Evolutionary conservation across 2,797 vertebrate genomes (phyloP), one percentile per base, ranked within the genome.

Genomic region (Gymnocypris eckloni): DNA sequence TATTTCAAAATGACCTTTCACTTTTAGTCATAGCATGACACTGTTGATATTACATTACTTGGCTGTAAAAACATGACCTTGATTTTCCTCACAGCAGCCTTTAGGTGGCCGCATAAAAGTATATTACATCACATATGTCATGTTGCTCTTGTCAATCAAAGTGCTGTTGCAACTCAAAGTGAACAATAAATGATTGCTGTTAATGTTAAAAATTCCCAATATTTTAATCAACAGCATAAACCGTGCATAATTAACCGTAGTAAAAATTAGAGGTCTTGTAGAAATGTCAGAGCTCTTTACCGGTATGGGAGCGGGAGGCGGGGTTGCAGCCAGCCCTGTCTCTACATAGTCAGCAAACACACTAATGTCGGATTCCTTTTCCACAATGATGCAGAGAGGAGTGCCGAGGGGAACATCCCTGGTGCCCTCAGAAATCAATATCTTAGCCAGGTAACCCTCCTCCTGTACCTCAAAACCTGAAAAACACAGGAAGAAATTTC

Each of bases 401-500:
- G 93, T 86, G 88, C 98, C 98, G 61, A 99, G 92, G 1, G 98
- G 98, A 75, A 99, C 98, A 1, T 99, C 98, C 79, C 97, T 94
- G 20, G 97, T 98, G 89, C 98, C 98, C 92, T 99, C 98, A 66
- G 95, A 0, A 72, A 99, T 88, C 92, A 99, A 83, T 89, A 99
- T 97, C 94, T 99, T 99, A 73, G 98, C 98, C 89, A 99, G 92
- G 92, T 97, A 99, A 20, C 98, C 98, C 90, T 99, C 98, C 91
- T 99, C 98, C 93, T 97, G 97, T 80, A 99, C 97, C 94, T 99
- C 98, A 91, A 99, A 99, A 73, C 98, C 98, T 99, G 45, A 79
- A 71, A 83, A 61, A 45, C 48, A 82, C 73, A 2, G 52, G 77
- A 48, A 33, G 11, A n/a, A 56, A 52, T 20, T 0, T 7, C 7